Base-by-base conservation (phyloP, 2,797 vertebrate genomes). In the Danionella dracula region DNA sequence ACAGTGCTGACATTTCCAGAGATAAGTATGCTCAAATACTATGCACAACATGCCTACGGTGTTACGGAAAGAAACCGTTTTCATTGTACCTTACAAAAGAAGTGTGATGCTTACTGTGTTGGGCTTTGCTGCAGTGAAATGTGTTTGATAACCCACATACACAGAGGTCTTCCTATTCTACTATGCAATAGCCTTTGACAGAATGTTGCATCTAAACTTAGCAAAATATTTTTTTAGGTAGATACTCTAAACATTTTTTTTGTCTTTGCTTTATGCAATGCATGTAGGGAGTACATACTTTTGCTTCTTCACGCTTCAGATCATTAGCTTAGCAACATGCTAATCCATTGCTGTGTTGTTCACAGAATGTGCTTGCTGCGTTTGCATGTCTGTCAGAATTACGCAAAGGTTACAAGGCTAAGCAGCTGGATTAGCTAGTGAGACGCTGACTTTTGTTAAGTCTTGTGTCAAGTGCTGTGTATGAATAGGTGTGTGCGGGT, bases 1-100 rank as follows among this genome's bases (percentile, higher is more conserved):
- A 56, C 35, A 2, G 50, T 63, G 66, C 21, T 76, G 70, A 66
- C 72, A 74, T 81, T 78, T 76, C 31, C 46, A 4, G 11, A 27
- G 19, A 34, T 58, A 10, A 51, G 64, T 16, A 59, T 41, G 31
- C 34, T 38, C 21, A 41, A 13, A 35, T 40, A 27, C 46, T 51
- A 49, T 49, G 20, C 38, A 57, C 34, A 23, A 17, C 27, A 50
- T 42, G 20, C 16, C 16, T 51, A 13, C 27, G 19, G 23, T 5
- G 5, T 50, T 21, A 29, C 1, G 5, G 32, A 29, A 35, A 13
- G 20, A 20, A 44, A 40, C 45, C 19, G 2, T 10, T 21, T 40
- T 23, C 1, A 8, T 34, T 59, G 44, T 21, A 59, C 11, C 13
- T 59, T 17, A 44, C 12, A 20, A 20, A 40, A 32, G 4, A 45